Base-by-base conservation (phyloP, 2,888 invertebrate species). In the Heliconius ismenius region DNA sequence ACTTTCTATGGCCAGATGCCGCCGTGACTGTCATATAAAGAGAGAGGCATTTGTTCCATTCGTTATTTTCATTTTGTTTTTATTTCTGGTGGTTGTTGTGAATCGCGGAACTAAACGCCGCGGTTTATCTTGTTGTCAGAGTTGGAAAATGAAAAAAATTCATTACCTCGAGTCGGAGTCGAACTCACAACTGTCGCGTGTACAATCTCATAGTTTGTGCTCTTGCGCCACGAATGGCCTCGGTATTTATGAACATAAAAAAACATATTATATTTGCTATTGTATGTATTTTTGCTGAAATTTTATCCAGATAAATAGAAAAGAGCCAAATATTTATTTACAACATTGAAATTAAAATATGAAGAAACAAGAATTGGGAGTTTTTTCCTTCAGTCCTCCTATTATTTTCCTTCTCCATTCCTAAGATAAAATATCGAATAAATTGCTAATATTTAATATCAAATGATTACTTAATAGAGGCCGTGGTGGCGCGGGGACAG, bases 1-100 rank as follows among this genome's bases (percentile, higher is more conserved):
- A 85, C 81, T 84, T 85, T 81, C 78, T 76, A 74, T 36, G 75
- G 74, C 80, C 81, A 80, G 74, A 80, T 79, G 77, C 70, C 62
- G 75, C 75, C 69, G 74, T 26, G 68, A 69, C 75, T 76, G 77
- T 73, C 76, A 75, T 67, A 78, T 72, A 69, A 75, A 62, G 65
- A 43, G 21, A 65, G 39, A 39, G 11, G 39, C 63, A 73, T 75
- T 54, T 69, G 54, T 54, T 6, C 24, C 18, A 60, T n/a, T 39
- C 13, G 11, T 39, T 24, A 11, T 62, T 62, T 39, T 62, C 21
- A 62, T 24, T 62, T 60, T 62, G 24, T 60, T 72, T 60, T 36
- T 3, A 24, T 58, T 58, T 21, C 3, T 39, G 10, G 36, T 9
- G 36, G 11, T 39, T 39, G 4, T 39, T 11, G 36, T 11, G 36